Percentiles rank a stretch among this genome's conserved stretches.
Conservation (phyloP, 2,113 vertebrate species). For the Penelope pileata region DNA sequence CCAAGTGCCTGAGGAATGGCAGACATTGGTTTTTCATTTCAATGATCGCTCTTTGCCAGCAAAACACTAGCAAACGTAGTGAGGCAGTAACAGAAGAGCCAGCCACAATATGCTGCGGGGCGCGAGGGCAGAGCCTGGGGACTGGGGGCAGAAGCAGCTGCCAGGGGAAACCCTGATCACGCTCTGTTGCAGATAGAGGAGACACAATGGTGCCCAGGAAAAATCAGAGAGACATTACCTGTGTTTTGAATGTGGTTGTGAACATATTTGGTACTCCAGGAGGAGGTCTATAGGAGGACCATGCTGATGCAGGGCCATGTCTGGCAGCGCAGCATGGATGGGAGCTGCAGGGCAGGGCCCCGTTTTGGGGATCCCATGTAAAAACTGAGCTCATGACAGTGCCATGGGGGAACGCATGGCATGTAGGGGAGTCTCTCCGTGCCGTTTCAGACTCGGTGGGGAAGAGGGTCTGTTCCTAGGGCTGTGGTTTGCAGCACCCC, state of each 20-base stretch:
- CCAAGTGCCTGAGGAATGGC: background rate
- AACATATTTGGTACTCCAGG: background rate
- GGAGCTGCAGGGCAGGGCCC: background rate
- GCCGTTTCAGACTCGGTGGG: background rate
- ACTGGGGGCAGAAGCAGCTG: background rate
- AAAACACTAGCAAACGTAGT: background rate
- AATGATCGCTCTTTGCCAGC: background rate
- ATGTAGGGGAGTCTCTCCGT: background rate
- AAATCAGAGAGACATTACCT: background rate
- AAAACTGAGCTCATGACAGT: background rate
- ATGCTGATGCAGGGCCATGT: background rate
- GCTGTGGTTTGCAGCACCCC: background rate
- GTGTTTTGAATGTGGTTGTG: background rate
- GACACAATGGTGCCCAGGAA: background rate
- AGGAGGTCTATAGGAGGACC: rapidly evolving
- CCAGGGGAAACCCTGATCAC: background rate
- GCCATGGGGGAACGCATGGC: background rate
- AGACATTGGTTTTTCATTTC: background rate
- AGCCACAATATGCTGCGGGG: background rate
- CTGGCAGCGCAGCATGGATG: background rate
- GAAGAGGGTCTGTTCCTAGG: background rate
- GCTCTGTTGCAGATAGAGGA: background rate
- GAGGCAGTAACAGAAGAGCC: background rate
- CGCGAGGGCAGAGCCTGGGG: background rate
- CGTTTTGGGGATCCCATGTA: background rate